Conservation (phyloP, 2,888 invertebrate genomes). For the Sympetrum striolatum region DNA sequence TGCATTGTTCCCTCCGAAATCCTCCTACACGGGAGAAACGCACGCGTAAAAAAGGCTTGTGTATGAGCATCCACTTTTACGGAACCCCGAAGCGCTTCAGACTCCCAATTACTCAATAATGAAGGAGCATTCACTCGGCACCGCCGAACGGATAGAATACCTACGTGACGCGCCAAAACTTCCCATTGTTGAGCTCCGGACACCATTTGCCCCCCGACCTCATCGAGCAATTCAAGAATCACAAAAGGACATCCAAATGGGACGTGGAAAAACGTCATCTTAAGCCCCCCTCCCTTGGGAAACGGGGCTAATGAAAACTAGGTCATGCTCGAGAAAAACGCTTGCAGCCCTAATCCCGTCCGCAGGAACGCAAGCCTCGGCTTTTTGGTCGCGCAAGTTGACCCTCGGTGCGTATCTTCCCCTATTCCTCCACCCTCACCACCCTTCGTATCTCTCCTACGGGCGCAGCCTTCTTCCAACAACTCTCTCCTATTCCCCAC, state of each 20-base stretch:
- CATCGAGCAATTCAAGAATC: background rate
- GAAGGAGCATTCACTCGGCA: background rate
- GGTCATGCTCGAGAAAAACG: constrained; percentile 10
- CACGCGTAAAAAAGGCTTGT: no score
- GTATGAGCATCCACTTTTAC: no score
- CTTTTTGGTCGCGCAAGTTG: background rate
- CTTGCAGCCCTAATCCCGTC: background rate
- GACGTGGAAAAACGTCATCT: background rate
- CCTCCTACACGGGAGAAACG: no score
- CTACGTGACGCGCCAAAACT: background rate
- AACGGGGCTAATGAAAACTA: background rate
- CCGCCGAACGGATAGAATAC: background rate
- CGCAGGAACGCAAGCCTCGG: background rate
- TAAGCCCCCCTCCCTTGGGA: background rate
- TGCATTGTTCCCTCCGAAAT: no score
- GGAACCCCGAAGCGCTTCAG: no score
- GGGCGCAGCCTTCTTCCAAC: background rate
- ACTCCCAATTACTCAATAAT: background rate
- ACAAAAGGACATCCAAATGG: background rate
- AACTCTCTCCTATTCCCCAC: background rate
- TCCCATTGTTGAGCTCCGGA: background rate
- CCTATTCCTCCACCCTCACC: background rate
- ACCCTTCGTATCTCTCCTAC: background rate
- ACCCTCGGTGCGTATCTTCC: background rate
- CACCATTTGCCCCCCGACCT: background rate